Evolutionary conservation across 2,888 invertebrate genomes (phyloP), one percentile per base, ranked within the genome.

Genomic region (Julus scandinavius): DNA sequence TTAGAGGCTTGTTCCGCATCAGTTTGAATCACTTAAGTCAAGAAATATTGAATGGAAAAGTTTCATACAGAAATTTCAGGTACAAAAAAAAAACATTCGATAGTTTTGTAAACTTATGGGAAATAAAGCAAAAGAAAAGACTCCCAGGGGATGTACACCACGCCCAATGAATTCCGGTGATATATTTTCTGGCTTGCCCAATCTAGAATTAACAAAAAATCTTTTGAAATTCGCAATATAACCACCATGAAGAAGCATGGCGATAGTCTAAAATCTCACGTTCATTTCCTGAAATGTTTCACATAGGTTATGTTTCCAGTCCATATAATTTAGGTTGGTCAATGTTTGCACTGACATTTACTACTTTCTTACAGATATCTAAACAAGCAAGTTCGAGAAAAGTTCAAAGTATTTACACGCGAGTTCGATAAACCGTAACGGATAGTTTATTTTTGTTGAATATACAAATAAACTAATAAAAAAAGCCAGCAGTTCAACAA

Each of bases 401-500:
- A 49, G 85, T 85, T 85, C 85, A 85, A 85, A 85, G 85, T 85
- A 45, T 85, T 85, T n/a, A 5, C 41, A 41, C 41, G 45, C 49
- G 85, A 85, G 85, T 85, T 85, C 85, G 85, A 85, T 85, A 85
- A 85, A 85, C 85, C 41, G 84, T 49, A 72, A 72, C 72, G 72
- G 72, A 72, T 72, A 72, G 72, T 72, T 72, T 72, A 72, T 72
- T 72, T 72, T 20, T 20, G 2, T 29, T 29, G 72, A 72, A 72
- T 9, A 72, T 29, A 29, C 20, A 72, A 72, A 72, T 72, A 72
- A 72, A 72, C 72, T 72, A 72, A 72, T 72, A 72, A 72, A 72
- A 72, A n/a, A 72, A 72, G 29, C 72, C 72, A 72, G n/a, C 72
- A 72, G 72, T 29, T 29, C 72, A 72, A 72, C 72, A 72, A 72